These are phyloP conservation scores for Ciconia maguari DNA, from an alignment of 2,113 vertebrate species.

Conservation along the genomic window DNA sequence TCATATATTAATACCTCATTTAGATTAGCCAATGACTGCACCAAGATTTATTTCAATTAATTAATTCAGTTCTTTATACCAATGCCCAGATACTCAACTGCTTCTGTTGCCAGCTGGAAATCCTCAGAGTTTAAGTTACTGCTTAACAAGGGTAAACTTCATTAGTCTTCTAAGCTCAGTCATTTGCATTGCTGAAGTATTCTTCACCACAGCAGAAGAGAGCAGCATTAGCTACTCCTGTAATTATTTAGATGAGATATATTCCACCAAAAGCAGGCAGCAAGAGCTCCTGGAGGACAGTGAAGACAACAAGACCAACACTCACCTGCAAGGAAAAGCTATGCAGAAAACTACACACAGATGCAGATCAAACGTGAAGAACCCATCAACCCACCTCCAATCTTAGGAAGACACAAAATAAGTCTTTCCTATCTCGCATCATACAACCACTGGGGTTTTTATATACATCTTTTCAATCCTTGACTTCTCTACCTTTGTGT, in stretches of 20 bases:
- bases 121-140: background rate
- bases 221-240: background rate
- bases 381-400: background rate
- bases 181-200: background rate
- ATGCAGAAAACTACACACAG: background rate
- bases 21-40: background rate
- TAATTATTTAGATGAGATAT: background rate
- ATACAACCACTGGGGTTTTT: background rate
- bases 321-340: fast-evolving
- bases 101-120: slow-evolving; percentile 19
- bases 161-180: background rate
- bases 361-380: background rate
- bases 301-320: background rate
- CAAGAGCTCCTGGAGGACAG: background rate
- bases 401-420: background rate
- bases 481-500: background rate
- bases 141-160: background rate
- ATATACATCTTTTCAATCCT: fast-evolving
- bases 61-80: slow-evolving; percentile 17
- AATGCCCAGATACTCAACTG: slow-evolving; percentile 9
- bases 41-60: slow-evolving; percentile 19
- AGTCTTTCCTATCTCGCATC: background rate
- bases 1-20: background rate
- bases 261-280: background rate
- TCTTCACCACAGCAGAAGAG: background rate